Percentiles rank a stretch among this genome's conserved stretches.
These are phyloP conservation scores for Aradus depressus DNA, from an alignment of 2,888 invertebrate genomes.

Conservation along the genomic window DNA sequence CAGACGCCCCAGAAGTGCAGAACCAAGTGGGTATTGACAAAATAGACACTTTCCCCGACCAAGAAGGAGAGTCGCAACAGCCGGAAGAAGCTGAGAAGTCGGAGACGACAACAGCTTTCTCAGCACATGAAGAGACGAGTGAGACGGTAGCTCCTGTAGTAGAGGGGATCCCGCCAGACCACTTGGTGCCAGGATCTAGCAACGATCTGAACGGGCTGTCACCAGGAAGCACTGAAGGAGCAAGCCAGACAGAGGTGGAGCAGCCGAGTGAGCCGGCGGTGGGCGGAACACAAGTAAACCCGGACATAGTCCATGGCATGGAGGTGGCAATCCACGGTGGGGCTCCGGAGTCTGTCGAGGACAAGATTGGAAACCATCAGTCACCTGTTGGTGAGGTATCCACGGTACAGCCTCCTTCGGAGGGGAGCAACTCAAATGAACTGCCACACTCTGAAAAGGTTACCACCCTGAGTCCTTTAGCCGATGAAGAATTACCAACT, in stretches of 20 bases:
- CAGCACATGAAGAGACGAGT: slow-evolving; percentile 13
- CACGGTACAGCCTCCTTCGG: background rate
- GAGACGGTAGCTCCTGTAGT: slow-evolving; percentile 1
- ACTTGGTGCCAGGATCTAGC: slow-evolving; percentile 16
- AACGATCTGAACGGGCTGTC: slow-evolving; percentile 4
- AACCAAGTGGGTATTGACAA: slow-evolving; percentile 34
- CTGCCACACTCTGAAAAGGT: background rate
- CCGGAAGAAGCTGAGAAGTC: slow-evolving; percentile 3
- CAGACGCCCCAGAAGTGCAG: slow-evolving; percentile 40
- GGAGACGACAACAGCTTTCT: slow-evolving; percentile 1
- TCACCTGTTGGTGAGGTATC: slow-evolving; percentile 4
- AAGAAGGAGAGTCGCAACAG: slow-evolving; percentile 10
- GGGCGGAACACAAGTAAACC: slow-evolving; percentile 7
- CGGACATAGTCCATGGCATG: slow-evolving; percentile 1
- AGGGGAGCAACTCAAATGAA: background rate
- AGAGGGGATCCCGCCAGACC: slow-evolving; percentile 8
- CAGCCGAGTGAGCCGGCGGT: too few relatives aligned
- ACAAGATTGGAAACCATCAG: background rate
- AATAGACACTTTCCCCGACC: slow-evolving; percentile 14
- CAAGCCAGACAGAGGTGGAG: too few relatives aligned
- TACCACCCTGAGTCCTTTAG: too few relatives aligned
- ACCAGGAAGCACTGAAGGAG: background rate
- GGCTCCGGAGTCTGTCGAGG: slow-evolving; percentile 6
- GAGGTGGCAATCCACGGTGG: slow-evolving; percentile 9
- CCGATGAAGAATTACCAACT: too few relatives aligned